Evolutionary conservation across 1,140 invertebrate genomes (phyloP).

Genomic region (Palaemon carinicauda): DNA sequence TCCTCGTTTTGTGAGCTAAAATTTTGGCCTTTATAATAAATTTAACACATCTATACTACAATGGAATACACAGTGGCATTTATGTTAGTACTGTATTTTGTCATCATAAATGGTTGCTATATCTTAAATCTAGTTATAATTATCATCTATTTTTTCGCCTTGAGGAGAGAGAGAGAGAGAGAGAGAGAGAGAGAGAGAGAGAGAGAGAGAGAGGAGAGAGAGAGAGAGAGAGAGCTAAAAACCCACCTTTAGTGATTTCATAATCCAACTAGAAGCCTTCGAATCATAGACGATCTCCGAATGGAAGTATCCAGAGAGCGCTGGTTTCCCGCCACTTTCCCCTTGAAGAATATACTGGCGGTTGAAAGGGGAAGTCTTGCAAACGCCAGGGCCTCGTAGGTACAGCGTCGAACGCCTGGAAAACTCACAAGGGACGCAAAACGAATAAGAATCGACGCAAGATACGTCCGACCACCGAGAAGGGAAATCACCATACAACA

Average conservation of each 20-base stretch:
- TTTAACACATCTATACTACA: too few relatives aligned
- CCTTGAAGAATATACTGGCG: background rate
- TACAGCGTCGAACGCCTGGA: background rate
- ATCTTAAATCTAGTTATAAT: too few relatives aligned
- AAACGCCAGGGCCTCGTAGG: background rate
- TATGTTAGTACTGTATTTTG: too few relatives aligned
- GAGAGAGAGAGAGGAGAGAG: too few relatives aligned
- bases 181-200: too few relatives aligned
- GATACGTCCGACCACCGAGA: background rate
- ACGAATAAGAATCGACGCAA: background rate
- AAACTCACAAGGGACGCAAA: background rate
- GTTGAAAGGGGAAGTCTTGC: background rate
- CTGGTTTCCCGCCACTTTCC: background rate
- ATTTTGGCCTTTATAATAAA: too few relatives aligned
- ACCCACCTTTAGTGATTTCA: background rate
- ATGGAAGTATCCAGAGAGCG: background rate
- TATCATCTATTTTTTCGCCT: too few relatives aligned
- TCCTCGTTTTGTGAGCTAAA: too few relatives aligned
- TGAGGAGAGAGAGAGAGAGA: too few relatives aligned
- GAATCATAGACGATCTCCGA: background rate
- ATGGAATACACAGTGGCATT: too few relatives aligned
- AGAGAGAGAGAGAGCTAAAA: too few relatives aligned
- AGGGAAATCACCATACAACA: background rate
- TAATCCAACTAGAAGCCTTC: background rate
- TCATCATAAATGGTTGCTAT: too few relatives aligned